A percentile compares a stretch with the other conserved stretches of the same genome.
Evolutionary conservation across 2,113 vertebrate genomes (phyloP).

Genomic region (Rhegmatorhina hoffmannsi): DNA sequence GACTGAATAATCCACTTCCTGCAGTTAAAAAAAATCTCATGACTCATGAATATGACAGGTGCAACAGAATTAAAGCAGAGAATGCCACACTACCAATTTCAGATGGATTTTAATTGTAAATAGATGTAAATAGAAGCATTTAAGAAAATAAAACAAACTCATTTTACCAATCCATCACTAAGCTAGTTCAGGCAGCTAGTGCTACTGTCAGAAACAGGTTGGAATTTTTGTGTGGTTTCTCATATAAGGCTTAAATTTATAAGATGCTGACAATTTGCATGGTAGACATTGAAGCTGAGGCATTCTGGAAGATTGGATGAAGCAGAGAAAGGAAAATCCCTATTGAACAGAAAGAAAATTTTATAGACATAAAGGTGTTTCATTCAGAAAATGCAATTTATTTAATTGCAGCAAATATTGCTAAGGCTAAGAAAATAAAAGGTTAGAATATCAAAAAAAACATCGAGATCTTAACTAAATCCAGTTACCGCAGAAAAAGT

Average conservation of each 20-base stretch:
- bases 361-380: background rate
- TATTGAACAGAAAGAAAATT: background rate
- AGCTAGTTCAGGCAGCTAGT: background rate
- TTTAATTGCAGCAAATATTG: background rate
- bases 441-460: background rate
- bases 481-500: background rate
- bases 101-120: constrained; percentile 11
- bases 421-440: background rate
- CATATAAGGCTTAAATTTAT: background rate
- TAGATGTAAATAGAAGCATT: constrained; percentile 24
- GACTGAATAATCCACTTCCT: constrained; percentile 22
- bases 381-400: background rate
- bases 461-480: background rate
- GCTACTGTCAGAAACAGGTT: background rate
- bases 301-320: background rate
- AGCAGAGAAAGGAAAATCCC: background rate
- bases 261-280: background rate
- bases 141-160: background rate
- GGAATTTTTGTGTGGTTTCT: background rate
- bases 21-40: background rate
- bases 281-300: background rate
- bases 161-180: background rate
- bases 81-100: constrained; percentile 15
- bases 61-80: constrained; percentile 23
- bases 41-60: constrained; percentile 28